phyloP scores from a whole-genome alignment of 2,888 invertebrate species.

The Resseliella maxima region DNA sequence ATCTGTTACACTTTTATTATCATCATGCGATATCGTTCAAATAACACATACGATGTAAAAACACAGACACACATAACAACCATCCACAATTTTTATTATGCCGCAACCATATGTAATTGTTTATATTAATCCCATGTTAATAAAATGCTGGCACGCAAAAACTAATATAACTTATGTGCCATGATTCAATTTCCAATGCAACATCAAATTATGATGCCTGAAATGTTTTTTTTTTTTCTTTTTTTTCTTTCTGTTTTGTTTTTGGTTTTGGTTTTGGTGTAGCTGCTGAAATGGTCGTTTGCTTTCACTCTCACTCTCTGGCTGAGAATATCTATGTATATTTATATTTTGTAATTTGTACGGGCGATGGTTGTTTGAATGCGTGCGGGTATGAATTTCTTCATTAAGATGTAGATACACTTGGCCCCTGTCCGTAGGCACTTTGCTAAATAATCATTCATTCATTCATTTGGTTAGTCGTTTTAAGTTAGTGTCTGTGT shows the following conservation, averaged over 20 bases:
- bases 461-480: background rate
- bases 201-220: background rate
- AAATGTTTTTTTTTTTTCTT: background rate
- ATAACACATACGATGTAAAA: background rate
- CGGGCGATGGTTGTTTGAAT: background rate
- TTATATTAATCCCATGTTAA: constrained; percentile 48
- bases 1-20: constrained; percentile 25
- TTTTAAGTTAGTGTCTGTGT: background rate
- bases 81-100: background rate
- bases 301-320: background rate
- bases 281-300: background rate
- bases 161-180: constrained; percentile 48
- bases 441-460: constrained; percentile 15
- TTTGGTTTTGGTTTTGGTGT: background rate
- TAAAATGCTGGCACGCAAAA: constrained; percentile 36
- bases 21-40: background rate
- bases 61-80: background rate
- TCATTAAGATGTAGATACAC: constrained; percentile 34
- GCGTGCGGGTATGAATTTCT: constrained; percentile 21
- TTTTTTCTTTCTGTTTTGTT: too few species aligned
- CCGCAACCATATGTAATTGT: constrained; percentile 22
- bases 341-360: constrained; percentile 4
- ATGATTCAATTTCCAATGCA: constrained; percentile 49
- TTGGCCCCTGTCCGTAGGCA: constrained; percentile 7
- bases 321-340: background rate